Conservation (phyloP, 1,140 invertebrate species). For the Calephelis virginiensis region DNA sequence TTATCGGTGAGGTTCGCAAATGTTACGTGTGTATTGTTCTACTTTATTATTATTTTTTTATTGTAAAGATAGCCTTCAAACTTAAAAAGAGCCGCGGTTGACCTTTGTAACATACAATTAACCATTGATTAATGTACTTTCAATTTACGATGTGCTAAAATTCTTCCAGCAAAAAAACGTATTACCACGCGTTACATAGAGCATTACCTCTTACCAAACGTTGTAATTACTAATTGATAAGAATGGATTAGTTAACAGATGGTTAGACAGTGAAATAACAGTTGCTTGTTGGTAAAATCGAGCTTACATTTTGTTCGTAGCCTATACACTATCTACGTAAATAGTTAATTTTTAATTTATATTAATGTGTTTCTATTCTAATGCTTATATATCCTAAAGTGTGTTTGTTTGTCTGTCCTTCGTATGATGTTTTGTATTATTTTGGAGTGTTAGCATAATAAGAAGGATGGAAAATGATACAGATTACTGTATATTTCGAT, state of each 20-base stretch:
- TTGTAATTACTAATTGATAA: slow-evolving; percentile 4
- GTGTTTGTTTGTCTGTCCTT: too few relatives aligned
- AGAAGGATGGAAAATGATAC: too few relatives aligned
- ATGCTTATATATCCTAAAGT: too few relatives aligned
- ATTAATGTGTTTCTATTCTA: too few relatives aligned
- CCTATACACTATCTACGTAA: too few relatives aligned
- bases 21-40: slow-evolving; percentile 32
- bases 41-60: not conserved
- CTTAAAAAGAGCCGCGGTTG: slow-evolving; percentile 2
- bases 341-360: too few relatives aligned
- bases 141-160: slow-evolving; percentile 1
- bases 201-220: not conserved
- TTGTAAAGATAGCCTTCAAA: not conserved
- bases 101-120: slow-evolving; percentile 4
- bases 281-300: too few relatives aligned
- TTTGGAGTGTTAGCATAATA: too few relatives aligned
- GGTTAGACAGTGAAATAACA: not conserved
- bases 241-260: not conserved
- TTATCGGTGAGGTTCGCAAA: slow-evolving; percentile 40
- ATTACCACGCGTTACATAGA: not conserved
- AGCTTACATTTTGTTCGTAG: too few relatives aligned
- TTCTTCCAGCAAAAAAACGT: not conserved
- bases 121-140: slow-evolving; percentile 4
- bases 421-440: too few relatives aligned
- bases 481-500: too few relatives aligned